A percentile compares a stretch with the other conserved stretches of the same genome.
Conservation (phyloP, 2,113 vertebrate species). For the Lichenostomus cassidix region DNA sequence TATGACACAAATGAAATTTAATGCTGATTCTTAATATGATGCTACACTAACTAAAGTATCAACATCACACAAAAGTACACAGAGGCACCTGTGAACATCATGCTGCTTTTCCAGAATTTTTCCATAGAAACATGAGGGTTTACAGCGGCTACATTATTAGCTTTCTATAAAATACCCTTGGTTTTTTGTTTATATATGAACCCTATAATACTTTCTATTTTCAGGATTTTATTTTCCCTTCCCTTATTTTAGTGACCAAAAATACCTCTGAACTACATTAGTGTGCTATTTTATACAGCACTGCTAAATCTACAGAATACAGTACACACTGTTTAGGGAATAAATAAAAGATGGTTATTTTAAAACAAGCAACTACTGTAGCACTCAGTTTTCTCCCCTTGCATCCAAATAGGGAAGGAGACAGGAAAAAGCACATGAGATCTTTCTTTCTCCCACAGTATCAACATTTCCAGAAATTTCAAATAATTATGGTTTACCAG, state of each 20-base stretch:
- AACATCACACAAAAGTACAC: not conserved
- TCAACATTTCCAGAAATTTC: not conserved
- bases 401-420: not conserved
- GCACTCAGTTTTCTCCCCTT: not conserved
- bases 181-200: not conserved
- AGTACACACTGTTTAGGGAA: not conserved
- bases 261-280: not conserved
- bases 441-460: not conserved
- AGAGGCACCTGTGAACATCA: not conserved
- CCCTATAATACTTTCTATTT: not conserved
- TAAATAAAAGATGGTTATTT: not conserved
- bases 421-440: not conserved
- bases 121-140: not conserved
- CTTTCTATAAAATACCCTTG: not conserved
- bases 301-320: not conserved
- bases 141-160: not conserved
- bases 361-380: not conserved
- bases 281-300: not conserved
- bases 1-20: not conserved
- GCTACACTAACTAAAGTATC: not conserved
- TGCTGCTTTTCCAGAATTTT: not conserved
- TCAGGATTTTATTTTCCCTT: not conserved
- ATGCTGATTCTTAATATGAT: not conserved
- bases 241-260: not conserved
- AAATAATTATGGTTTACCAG: not conserved